These are phyloP conservation scores for Chrysomallon squamiferum DNA, from an alignment of 1,140 invertebrate species.

Conservation along the genomic window DNA sequence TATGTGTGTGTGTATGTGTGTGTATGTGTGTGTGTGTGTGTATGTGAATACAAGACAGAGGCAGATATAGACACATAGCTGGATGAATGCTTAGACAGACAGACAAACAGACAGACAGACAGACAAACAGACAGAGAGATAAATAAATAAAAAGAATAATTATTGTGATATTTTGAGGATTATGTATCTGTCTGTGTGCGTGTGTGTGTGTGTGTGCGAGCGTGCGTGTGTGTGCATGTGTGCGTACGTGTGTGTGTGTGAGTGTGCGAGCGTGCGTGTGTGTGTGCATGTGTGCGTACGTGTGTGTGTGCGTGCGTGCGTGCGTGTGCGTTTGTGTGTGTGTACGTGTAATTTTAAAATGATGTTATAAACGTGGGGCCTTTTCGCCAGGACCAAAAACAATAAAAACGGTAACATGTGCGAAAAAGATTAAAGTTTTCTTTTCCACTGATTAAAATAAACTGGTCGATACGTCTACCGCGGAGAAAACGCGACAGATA, in stretches of 20 bases:
- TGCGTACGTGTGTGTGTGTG: background rate
- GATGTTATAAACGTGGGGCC: no score
- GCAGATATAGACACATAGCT: background rate
- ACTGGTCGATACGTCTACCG: background rate
- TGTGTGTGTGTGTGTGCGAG: background rate
- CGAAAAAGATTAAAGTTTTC: no score
- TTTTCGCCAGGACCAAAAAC: no score
- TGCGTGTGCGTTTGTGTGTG: no score
- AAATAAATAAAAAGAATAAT: background rate
- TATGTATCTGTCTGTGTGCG: constrained; percentile 2
- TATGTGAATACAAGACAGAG: background rate
- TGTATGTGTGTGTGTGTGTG: background rate
- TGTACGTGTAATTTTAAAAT: no score
- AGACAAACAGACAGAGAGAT: background rate
- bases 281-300: background rate
- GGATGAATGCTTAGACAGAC: background rate
- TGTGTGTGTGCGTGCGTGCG: background rate
- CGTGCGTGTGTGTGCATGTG: background rate
- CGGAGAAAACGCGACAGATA: background rate
- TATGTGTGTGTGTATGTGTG: background rate
- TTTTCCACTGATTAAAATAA: background rate
- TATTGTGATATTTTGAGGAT: background rate
- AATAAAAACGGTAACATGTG: no score
- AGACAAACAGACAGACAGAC: background rate
- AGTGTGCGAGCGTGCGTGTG: background rate